Conservation (phyloP, 2,888 invertebrate genomes). For the Cerastis leucographa region DNA sequence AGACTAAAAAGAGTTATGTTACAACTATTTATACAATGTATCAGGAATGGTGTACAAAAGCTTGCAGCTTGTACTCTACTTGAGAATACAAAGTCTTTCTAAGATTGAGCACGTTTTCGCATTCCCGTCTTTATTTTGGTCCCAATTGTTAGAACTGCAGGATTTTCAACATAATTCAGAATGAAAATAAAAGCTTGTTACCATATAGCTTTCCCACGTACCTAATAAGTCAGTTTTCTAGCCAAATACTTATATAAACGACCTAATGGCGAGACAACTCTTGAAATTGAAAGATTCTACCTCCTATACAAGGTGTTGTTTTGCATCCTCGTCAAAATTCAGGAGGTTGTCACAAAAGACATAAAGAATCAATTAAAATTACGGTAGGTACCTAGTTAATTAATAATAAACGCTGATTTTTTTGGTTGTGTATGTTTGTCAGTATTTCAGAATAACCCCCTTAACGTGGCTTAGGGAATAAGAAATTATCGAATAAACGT, state of each 20-base stretch:
- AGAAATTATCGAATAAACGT: no score
- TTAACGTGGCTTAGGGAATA: no score
- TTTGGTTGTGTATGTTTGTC: no score
- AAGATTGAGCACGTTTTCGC: slow-evolving; percentile 41
- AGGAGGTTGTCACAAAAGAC: no score
- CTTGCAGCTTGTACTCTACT: slow-evolving; percentile 26
- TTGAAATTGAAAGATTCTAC: no score
- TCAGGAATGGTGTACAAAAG: slow-evolving; percentile 44
- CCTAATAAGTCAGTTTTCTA: background rate
- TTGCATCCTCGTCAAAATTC: no score
- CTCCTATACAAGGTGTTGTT: no score
- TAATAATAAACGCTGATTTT: no score
- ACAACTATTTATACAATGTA: slow-evolving; percentile 48
- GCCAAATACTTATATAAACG: background rate
- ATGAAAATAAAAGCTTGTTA: slow-evolving; percentile 6
- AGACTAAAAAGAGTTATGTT: slow-evolving; percentile 35
- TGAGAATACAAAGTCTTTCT: slow-evolving; percentile 33
- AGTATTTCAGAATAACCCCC: no score
- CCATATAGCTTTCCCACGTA: background rate
- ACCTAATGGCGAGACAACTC: no score
- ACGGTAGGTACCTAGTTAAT: no score
- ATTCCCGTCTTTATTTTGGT: slow-evolving; percentile 30
- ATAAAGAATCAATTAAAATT: no score
- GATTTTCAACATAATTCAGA: slow-evolving; percentile 1
- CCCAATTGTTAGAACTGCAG: background rate